Evolutionary conservation across 2,888 invertebrate species (phyloP).

Genomic region (Chrysomela aeneicollis): DNA sequence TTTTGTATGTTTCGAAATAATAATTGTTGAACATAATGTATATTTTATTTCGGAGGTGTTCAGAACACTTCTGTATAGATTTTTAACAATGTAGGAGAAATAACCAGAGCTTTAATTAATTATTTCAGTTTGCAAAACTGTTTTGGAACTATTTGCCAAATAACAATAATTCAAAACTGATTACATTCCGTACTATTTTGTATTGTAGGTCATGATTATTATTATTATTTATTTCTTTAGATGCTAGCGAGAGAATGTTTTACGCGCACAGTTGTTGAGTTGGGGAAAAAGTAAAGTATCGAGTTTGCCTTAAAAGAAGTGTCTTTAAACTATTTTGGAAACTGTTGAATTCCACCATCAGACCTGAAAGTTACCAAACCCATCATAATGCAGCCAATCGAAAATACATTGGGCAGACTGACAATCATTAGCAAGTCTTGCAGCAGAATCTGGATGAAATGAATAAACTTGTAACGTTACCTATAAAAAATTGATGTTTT

Average conservation of each 20-base stretch:
- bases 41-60: constrained; percentile 56
- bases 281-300: constrained; percentile 35
- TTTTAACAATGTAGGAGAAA: constrained; percentile 54
- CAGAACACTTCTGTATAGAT: constrained; percentile 49
- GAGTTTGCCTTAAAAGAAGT: constrained; percentile 53
- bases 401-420: neutral
- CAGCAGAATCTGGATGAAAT: neutral
- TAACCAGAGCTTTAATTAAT: constrained; percentile 61
- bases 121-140: constrained; percentile 51
- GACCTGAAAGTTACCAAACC: constrained; percentile 36
- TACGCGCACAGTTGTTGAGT: constrained; percentile 21
- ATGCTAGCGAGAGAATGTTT: constrained; percentile 34
- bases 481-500: neutral
- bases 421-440: neutral
- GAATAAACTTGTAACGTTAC: neutral
- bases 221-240: constrained; percentile 38
- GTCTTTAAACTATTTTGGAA: constrained; percentile 44
- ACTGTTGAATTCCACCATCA: constrained; percentile 26
- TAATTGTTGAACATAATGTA: constrained; percentile 56
- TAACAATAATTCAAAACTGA: constrained; percentile 60
- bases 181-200: constrained; percentile 62
- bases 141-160: constrained; percentile 62
- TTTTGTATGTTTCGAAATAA: constrained; percentile 54
- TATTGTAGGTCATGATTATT: constrained; percentile 42
- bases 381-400: constrained; percentile 11